A percentile compares a stretch with the other conserved stretches of the same genome.
Evolutionary conservation across 2,888 invertebrate species (phyloP).

Genomic region (Polietes domitor): DNA sequence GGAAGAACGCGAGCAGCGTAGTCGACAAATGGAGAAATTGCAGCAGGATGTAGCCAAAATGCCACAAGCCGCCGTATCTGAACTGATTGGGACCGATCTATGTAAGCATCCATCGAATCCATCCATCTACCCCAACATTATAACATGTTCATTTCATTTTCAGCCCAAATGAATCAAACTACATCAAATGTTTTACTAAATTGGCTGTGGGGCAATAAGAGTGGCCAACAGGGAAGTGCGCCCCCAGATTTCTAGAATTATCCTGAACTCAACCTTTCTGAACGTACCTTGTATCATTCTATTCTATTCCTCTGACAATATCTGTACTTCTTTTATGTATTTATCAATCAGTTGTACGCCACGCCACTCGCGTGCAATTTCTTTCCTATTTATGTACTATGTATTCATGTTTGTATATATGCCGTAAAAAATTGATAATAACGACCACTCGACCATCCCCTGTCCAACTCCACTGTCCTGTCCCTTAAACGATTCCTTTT

Average conservation of each 20-base stretch:
- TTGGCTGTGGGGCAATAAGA: constrained; percentile 88
- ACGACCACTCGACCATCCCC: background rate
- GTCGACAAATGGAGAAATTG: constrained; percentile 88
- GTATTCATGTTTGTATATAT: constrained; percentile 16
- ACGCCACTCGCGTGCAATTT: background rate
- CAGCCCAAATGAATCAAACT: constrained; percentile 90
- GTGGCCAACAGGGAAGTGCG: constrained; percentile 22
- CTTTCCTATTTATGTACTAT: constrained; percentile 24
- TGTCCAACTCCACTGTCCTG: background rate
- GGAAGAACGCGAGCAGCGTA: constrained; percentile 88
- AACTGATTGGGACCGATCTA: constrained; percentile 87
- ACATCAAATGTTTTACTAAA: constrained; percentile 90
- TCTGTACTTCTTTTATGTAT: background rate
- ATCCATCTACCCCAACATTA: no score
- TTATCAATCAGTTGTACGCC: background rate
- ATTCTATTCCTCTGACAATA: background rate
- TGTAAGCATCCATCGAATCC: constrained; percentile 83
- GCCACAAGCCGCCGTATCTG: constrained; percentile 87
- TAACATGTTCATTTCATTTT: constrained; percentile 18
- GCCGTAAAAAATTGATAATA: constrained; percentile 43
- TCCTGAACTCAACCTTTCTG: background rate
- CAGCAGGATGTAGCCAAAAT: constrained; percentile 88
- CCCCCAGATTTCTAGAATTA: constrained; percentile 45
- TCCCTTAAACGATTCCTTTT: background rate
- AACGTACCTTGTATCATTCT: constrained; percentile 41